These are phyloP conservation scores for Paralichthys olivaceus DNA, from an alignment of 2,113 vertebrate species.

Conservation along the genomic window DNA sequence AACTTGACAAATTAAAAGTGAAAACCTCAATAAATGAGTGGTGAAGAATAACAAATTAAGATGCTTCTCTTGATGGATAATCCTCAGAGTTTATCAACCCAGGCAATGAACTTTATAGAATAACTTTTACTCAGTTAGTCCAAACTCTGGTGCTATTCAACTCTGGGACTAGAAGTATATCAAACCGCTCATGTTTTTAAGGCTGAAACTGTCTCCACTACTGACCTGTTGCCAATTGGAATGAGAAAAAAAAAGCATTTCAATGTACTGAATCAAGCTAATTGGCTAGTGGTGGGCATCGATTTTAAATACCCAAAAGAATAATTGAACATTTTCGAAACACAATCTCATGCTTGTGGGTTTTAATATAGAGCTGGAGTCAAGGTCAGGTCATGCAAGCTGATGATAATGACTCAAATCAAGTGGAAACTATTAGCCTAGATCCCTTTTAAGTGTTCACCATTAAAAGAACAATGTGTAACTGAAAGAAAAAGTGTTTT, in stretches of 20 bases:
- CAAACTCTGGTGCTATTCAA: background rate
- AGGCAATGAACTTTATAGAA: background rate
- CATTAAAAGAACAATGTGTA: no score
- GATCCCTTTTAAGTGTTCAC: no score
- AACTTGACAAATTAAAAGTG: background rate
- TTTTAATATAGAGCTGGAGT: background rate
- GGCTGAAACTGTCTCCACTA: no score
- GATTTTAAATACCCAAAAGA: no score
- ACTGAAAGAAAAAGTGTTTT: no score
- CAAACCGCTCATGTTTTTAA: no score
- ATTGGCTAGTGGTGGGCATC: no score
- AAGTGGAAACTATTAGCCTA: background rate
- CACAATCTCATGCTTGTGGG: background rate
- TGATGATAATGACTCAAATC: background rate
- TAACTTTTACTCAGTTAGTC: background rate
- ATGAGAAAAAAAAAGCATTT: no score
- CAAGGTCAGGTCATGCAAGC: background rate
- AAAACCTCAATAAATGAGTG: background rate
- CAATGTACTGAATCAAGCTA: no score
- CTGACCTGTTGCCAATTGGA: background rate
- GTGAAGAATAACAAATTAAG: background rate
- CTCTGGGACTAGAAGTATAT: background rate
- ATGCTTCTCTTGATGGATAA: background rate
- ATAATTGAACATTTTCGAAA: background rate
- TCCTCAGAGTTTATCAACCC: background rate